Evolutionary conservation across 1,140 invertebrate species (phyloP), one percentile per base, ranked within the genome.

Genomic region (Triops longicaudatus): DNA sequence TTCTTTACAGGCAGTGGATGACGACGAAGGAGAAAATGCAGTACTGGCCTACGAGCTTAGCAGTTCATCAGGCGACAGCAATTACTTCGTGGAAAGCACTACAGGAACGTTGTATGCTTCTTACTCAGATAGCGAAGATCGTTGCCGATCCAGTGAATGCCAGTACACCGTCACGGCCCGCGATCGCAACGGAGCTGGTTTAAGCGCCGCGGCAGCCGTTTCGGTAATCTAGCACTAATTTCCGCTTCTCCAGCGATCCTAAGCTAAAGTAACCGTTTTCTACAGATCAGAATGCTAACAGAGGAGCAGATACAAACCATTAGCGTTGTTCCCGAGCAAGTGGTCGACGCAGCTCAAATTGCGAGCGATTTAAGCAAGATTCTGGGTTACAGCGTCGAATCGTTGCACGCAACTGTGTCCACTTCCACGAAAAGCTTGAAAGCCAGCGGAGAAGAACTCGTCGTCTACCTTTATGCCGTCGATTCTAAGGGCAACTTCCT

Each of bases 11-110:
- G 74, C 74, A 4, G 43, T 12, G 9, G 74, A 75, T 50, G 5
- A n/a, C 3, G 74, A 75, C 74, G 14, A 22, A 1, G 31, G 6
- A 28, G 41, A 44, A 75, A 75, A 75, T 22, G 74, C 74, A n/a
- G 63, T n/a, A 26, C 43, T 75, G 0, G 63, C 22, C 14, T 75
- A 75, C 43, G 42, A 75, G 10, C n/a, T 75, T 11, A 44, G 11
- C 1, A 17, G 50, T 22, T n/a, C 50, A 1, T 9, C 17, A 63
- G 4, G 17, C 22, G 50, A 63, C 22, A 63, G 17, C 50, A 50
- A 26, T n/a, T 43, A 26, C 28, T 75, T 42, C 22, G 74, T 50
- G 10, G 31, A 26, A 14, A 27, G 26, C 22, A 63, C 26, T 44
- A 50, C 63, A 12, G 74, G 63, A 50, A 26, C 43, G 5, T 42